Conservation (phyloP, 2,797 vertebrate species). For the Gymnoscopelus braueri region DNA sequence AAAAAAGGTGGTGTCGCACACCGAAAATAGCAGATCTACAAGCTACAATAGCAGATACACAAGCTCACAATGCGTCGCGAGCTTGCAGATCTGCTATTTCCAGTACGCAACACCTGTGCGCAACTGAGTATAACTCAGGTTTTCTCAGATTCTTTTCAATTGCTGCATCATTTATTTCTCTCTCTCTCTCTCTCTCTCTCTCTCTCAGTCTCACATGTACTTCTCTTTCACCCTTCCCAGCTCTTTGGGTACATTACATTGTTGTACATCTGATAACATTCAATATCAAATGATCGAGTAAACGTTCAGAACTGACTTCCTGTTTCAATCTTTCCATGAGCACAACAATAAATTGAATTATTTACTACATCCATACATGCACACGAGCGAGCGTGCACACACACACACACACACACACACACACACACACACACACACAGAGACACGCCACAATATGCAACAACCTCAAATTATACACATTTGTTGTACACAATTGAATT, state of each 20-base stretch:
- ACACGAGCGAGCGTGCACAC: constrained; percentile 2
- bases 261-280: too few relatives aligned
- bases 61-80: too few relatives aligned
- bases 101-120: too few relatives aligned
- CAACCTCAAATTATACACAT: too few relatives aligned
- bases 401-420: constrained; percentile 8
- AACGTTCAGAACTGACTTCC: constrained; percentile 18
- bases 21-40: too few relatives aligned
- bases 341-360: constrained; percentile 6
- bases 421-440: background rate
- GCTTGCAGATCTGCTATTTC: too few relatives aligned
- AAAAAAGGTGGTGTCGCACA: too few relatives aligned
- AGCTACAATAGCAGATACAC: too few relatives aligned
- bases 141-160: background rate
- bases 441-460: background rate
- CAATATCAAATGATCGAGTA: background rate
- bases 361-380: background rate
- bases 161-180: background rate
- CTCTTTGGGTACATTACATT: too few relatives aligned
- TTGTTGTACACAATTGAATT: too few relatives aligned
- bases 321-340: constrained; percentile 9
- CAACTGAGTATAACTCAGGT: too few relatives aligned
- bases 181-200: constrained; percentile 1
- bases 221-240: too few relatives aligned
- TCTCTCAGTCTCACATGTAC: background rate